Percentiles rank a stretch among this genome's conserved stretches.
Evolutionary conservation across 2,888 invertebrate species (phyloP).

Genomic region (Mythimna albipuncta): DNA sequence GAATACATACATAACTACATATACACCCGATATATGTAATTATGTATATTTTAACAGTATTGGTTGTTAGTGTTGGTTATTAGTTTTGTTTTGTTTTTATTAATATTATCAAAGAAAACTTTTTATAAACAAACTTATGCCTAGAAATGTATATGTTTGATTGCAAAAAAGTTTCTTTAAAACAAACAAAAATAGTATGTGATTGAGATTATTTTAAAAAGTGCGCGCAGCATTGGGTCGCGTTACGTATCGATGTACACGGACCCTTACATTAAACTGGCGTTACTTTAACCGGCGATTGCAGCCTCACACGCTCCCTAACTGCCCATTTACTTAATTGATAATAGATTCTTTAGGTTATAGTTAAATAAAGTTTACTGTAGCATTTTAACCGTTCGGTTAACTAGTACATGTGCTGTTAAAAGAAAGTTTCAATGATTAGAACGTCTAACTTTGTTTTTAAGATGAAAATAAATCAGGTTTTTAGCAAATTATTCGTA

Average conservation of each 20-base stretch:
- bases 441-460: neutral
- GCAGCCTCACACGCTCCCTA: constrained; percentile 60
- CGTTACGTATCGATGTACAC: neutral
- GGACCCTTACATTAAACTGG: constrained; percentile 47
- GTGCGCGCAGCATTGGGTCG: neutral
- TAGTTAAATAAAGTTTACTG: constrained; percentile 31
- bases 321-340: constrained; percentile 62
- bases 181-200: too few species aligned
- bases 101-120: too few species aligned
- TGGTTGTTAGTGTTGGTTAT: too few species aligned
- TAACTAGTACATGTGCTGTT: neutral
- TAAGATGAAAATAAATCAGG: neutral
- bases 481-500: neutral
- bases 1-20: too few species aligned
- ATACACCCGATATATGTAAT: too few species aligned
- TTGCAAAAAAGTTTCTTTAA: too few species aligned
- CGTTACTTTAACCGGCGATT: constrained; percentile 55
- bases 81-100: too few species aligned
- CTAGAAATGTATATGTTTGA: too few species aligned
- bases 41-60: too few species aligned
- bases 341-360: constrained; percentile 49
- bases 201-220: neutral
- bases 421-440: neutral
- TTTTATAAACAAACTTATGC: too few species aligned
- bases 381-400: constrained; percentile 10